Evolutionary conservation across 2,888 invertebrate species (phyloP), one percentile per base, ranked within the genome.

Genomic region (Mimachlamys varia): DNA sequence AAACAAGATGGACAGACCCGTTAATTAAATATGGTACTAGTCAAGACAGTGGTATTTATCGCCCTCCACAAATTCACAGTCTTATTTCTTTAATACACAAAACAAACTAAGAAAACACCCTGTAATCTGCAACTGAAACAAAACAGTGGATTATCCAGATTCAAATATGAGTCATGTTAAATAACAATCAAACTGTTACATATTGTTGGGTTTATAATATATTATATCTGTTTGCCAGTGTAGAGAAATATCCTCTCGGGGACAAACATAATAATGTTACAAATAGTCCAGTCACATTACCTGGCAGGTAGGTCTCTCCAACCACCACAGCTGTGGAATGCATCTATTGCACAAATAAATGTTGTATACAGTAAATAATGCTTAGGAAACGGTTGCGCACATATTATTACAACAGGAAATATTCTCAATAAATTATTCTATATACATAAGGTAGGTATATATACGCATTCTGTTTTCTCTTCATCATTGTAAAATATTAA

Each of bases 261-360:
- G 44, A 44, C 44, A 3, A 44, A 44, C 44, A 7, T 44, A 44
- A 44, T 44, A 44, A 44, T 44, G 44, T 44, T 44, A 44, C 44
- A 44, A 44, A 44, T 44, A 44, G 44, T 44, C 7, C 58, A n/a
- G 7, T 7, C 19, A 58, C n/a, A 58, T 58, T n/a, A 58, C n/a
- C n/a, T n/a, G n/a, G 19, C 58, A 58, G 58, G 19, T 58, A 17
- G 22, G 22, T 22, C n/a, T 76, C 33, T 76, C 27, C 13, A 33
- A 33, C 76, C 76, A 76, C 76, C 22, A 76, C 76, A 76, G 7
- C 13, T 76, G 76, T 76, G 76, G 76, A 76, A 76, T 76, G 76
- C 76, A 76, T 76, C 22, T 76, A 76, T 76, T 76, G 76, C 76
- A 76, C 76, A 76, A 76, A 76, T 27, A 33, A 33, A 76, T 33